Conservation (phyloP, 2,888 invertebrate genomes). For the Drosophila dives region DNA sequence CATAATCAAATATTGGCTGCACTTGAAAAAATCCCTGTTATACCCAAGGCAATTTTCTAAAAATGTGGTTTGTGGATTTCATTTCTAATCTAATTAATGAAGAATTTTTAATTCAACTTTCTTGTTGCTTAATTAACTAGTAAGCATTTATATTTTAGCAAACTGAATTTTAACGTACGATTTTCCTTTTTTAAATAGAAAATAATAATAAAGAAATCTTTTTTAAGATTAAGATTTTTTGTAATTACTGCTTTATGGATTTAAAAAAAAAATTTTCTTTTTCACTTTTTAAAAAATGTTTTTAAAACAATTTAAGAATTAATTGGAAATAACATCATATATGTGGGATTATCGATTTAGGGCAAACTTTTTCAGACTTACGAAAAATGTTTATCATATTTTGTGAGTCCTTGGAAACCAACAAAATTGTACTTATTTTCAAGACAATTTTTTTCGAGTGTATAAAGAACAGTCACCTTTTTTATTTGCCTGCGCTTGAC, state of each 20-base stretch:
- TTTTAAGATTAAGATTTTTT: neutral
- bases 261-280: too few species aligned
- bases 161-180: neutral
- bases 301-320: neutral
- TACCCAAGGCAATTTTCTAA: neutral
- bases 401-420: neutral
- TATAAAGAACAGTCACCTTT: slow-evolving; percentile 9
- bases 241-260: too few species aligned
- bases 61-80: neutral
- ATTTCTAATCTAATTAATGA: neutral
- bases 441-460: neutral
- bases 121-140: neutral
- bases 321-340: neutral
- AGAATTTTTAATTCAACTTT: neutral
- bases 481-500: slow-evolving; percentile 76
- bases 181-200: neutral
- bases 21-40: neutral
- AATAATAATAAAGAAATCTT: neutral
- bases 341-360: neutral
- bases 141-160: neutral
- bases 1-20: slow-evolving; percentile 75
- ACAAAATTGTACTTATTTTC: neutral
- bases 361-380: neutral
- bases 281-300: neutral
- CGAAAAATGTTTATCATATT: neutral